Base-by-base conservation (phyloP, 2,888 invertebrate genomes). In the Eilema depressum region DNA sequence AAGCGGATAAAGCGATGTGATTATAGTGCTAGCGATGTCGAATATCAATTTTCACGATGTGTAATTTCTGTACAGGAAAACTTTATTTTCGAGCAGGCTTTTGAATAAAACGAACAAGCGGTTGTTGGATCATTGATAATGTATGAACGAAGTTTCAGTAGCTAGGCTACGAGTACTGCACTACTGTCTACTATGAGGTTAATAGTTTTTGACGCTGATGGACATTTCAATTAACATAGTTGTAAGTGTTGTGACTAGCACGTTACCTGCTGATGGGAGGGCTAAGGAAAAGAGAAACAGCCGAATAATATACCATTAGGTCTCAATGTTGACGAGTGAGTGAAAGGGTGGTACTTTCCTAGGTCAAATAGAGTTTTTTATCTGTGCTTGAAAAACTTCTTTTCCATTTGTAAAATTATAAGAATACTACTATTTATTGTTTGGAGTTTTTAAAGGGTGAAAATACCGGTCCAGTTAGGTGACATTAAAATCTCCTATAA, bases 21-120 rank as follows among this genome's bases (percentile, higher is more conserved):
- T 59, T 14, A 26, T n/a, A 53, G n/a, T 53, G 53, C 53, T 53
- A n/a, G 53, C 17, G 20, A 20, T 47, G 20, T n/a, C n/a, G n/a
- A n/a, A 53, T n/a, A 53, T 53, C n/a, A 53, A 53, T 53, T 47
- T 53, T 53, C 53, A 53, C n/a, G n/a, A n/a, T n/a, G n/a, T 53
- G 20, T 53, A n/a, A 53, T 53, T 1, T 53, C 10, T n/a, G 8
- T 8, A 53, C 2, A 2, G 53, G 20, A n/a, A n/a, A n/a, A n/a
- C n/a, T 53, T 53, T n/a, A 53, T 53, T 20, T 53, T 2, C n/a
- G n/a, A n/a, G n/a, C n/a, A 53, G 53, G n/a, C 7, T 47, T 20
- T 47, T 20, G 20, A 47, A 4, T 47, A 11, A 12, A 37, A 37
- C 12, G 14, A 37, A 37, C 1, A 14, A 37, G 12, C 14, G 37